These are phyloP conservation scores for Sphaerophoria rueppellii DNA, from an alignment of 2,888 invertebrate species.

Conservation along the genomic window DNA sequence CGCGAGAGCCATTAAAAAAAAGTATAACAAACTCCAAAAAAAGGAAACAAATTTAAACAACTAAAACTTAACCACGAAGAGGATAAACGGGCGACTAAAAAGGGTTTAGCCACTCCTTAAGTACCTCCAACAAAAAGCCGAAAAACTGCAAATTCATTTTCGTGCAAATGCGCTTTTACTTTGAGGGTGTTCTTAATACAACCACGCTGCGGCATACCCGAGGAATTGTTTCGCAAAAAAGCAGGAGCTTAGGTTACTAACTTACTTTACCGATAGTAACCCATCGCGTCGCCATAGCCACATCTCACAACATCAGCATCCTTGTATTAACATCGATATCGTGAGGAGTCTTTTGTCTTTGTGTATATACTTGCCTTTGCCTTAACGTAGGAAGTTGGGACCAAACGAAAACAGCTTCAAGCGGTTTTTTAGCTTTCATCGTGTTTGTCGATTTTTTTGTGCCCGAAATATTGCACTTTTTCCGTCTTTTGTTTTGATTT, in stretches of 20 bases:
- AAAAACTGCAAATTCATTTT: slow-evolving; percentile 58
- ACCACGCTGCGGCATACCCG: slow-evolving; percentile 51
- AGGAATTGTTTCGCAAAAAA: slow-evolving; percentile 17
- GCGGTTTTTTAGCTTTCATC: slow-evolving; percentile 40
- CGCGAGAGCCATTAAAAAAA: slow-evolving; percentile 13
- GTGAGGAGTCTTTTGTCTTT: too few relatives aligned
- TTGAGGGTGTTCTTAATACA: slow-evolving; percentile 61
- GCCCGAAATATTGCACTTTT: slow-evolving; percentile 35
- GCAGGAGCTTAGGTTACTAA: slow-evolving; percentile 21
- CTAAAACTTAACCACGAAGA: slow-evolving; percentile 16
- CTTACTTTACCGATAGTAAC: slow-evolving; percentile 53
- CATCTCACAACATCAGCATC: not conserved
- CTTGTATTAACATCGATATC: not conserved
- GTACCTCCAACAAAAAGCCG: slow-evolving; percentile 9
- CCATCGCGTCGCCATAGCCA: not conserved
- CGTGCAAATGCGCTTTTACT: slow-evolving; percentile 60
- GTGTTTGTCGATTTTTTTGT: slow-evolving; percentile 23
- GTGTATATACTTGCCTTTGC: not conserved
- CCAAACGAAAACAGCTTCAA: slow-evolving; percentile 60
- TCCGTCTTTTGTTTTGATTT: not conserved
- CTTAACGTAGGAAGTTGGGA: slow-evolving; percentile 18
- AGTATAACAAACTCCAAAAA: not conserved
- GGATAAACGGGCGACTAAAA: slow-evolving; percentile 41
- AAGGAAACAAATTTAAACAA: not conserved
- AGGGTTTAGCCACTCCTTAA: slow-evolving; percentile 32